Conservation (phyloP, 1,140 invertebrate species). For the Heliconius eleuchia region DNA sequence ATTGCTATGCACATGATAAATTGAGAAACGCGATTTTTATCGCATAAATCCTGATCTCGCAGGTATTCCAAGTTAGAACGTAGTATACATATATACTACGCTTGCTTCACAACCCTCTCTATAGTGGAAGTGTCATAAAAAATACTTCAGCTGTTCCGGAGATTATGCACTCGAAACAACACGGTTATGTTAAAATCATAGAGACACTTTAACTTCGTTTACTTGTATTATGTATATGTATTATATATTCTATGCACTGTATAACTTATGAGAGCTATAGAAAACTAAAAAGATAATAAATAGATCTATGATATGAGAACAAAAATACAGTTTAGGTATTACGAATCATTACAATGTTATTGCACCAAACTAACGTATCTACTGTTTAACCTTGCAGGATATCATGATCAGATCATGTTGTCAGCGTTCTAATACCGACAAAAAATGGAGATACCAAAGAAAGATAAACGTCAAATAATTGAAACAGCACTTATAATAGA, state of each 20-base stretch:
- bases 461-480: background rate
- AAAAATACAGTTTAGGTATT: background rate
- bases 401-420: background rate
- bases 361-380: background rate
- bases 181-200: no score
- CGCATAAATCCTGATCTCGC: no score
- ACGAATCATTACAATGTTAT: background rate
- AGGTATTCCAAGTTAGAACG: no score
- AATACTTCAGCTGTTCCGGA: no score
- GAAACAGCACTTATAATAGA: background rate
- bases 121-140: no score
- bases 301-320: background rate
- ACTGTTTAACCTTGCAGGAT: conserved; percentile 5
- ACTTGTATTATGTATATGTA: no score
- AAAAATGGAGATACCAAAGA: background rate
- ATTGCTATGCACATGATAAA: no score
- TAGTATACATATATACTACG: no score
- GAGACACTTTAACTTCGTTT: no score
- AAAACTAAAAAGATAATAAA: background rate
- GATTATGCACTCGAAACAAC: no score
- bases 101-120: no score
- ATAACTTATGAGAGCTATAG: background rate
- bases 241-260: background rate
- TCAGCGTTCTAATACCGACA: background rate
- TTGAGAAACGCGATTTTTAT: no score